Percentiles rank a stretch among this genome's conserved stretches.
Conservation (phyloP, 2,113 vertebrate genomes). For the Neoarius graeffei region DNA sequence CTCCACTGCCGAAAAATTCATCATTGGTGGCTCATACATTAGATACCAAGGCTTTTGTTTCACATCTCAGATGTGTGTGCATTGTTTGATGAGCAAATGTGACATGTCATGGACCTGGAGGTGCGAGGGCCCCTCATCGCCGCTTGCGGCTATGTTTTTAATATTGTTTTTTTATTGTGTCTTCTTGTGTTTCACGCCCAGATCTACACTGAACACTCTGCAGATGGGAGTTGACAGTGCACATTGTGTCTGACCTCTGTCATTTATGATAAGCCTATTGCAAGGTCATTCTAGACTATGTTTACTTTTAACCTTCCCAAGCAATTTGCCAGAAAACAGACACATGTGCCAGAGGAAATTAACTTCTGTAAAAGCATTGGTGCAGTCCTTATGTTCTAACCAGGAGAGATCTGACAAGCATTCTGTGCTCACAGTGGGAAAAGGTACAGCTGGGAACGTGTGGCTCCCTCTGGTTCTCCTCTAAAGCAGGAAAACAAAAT, state of each 20-base stretch:
- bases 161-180: slow-evolving; percentile 28
- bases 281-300: slow-evolving; percentile 29
- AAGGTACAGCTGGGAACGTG: neutral
- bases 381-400: slow-evolving; percentile 1
- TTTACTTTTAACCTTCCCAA: slow-evolving; percentile 29
- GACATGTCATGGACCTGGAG: no score
- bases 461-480: neutral
- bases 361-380: slow-evolving; percentile 13
- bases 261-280: slow-evolving; percentile 25
- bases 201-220: slow-evolving; percentile 36
- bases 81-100: no score
- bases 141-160: neutral
- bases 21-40: no score
- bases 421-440: neutral
- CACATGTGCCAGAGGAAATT: slow-evolving; percentile 39
- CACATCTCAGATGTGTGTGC: no score
- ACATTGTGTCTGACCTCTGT: slow-evolving; percentile 38
- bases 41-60: no score
- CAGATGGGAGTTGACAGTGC: slow-evolving; percentile 33
- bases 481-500: slow-evolving; percentile 26
- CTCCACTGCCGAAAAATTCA: no score
- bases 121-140: no score
- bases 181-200: slow-evolving; percentile 22
- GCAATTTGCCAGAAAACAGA: slow-evolving; percentile 23
- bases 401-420: slow-evolving; percentile 11